Conservation (phyloP, 2,113 vertebrate genomes). For the Jacana jacana region DNA sequence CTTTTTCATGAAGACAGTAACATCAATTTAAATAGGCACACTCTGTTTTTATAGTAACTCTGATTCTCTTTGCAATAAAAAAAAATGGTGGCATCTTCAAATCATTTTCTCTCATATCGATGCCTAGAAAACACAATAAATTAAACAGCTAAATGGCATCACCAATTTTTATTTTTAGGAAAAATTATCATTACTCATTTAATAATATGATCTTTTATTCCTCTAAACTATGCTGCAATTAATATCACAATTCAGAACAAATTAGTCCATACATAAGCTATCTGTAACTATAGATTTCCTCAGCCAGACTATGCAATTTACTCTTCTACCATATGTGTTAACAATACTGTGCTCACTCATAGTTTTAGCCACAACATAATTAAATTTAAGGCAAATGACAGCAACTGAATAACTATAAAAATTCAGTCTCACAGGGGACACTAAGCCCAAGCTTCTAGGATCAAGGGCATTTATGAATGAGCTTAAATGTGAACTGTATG, state of each 20-base stretch:
- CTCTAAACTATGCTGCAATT: background rate
- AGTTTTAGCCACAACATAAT: background rate
- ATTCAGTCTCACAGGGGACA: background rate
- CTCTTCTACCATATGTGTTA: background rate
- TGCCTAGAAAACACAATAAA: background rate
- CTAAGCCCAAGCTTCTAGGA: background rate
- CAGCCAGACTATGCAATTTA: background rate
- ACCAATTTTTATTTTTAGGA: background rate
- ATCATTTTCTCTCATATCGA: background rate
- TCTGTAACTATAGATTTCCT: background rate
- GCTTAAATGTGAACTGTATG: background rate
- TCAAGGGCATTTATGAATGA: background rate
- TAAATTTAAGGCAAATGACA: background rate
- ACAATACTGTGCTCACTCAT: background rate
- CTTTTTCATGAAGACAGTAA: background rate
- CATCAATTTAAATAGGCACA: background rate
- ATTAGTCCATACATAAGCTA: background rate
- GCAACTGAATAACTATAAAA: background rate
- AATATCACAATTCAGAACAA: background rate
- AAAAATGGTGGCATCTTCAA: background rate
- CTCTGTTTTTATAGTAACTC: background rate
- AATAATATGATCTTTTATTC: background rate
- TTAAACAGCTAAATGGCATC: background rate
- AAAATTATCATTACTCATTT: background rate
- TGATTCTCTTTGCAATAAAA: background rate